Evolutionary conservation across 2,113 vertebrate genomes (phyloP), one percentile per base, ranked within the genome.

Genomic region (Dromaius novaehollandiae): DNA sequence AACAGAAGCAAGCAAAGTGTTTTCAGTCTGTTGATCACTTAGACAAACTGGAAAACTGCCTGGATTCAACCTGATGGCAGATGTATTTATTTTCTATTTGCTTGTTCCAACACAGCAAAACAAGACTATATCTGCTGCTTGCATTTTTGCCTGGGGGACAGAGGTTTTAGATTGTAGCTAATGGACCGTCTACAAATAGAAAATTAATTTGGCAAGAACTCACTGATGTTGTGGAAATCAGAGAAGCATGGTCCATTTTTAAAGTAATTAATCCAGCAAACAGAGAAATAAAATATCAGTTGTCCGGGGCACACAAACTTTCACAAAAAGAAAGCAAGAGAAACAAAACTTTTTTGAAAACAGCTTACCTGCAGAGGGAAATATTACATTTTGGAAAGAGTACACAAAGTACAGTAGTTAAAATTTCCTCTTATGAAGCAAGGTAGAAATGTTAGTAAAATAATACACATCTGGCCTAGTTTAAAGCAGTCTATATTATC

Each of bases 201-300:
- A 98, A 97, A 97, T 97, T 97, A 95, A 97, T 97, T 94, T 97
- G 97, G 96, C 95, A 93, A 82, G 90, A 87, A 76, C 64, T 90
- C 51, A 38, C n/a, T 92, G 85, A 77, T 85, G 68, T 65, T 96
- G 89, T 93, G 79, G 75, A 96, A 97, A 87, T 89, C 91, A 96
- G 77, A 96, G 87, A 82, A 93, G 89, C 80, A 65, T 16, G n/a
- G 74, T 91, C 93, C 80, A 48, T 95, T 92, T 87, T 94, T 63
- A 71, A 93, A 95, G 42, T 30, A 97, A 96, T 96, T 94, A 97
- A 97, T 96, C 64, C 90, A 93, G 75, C 53, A 65, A 94, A 89
- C 32, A 85, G 88, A 96, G 66, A 97, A 95, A 93, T 79, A 90
- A 94, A 86, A 86, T 83, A 73, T 93, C 69, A 25, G 56, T 73